phyloP scores from a whole-genome alignment of 2,113 vertebrate species.

The Okapia johnstoni region DNA sequence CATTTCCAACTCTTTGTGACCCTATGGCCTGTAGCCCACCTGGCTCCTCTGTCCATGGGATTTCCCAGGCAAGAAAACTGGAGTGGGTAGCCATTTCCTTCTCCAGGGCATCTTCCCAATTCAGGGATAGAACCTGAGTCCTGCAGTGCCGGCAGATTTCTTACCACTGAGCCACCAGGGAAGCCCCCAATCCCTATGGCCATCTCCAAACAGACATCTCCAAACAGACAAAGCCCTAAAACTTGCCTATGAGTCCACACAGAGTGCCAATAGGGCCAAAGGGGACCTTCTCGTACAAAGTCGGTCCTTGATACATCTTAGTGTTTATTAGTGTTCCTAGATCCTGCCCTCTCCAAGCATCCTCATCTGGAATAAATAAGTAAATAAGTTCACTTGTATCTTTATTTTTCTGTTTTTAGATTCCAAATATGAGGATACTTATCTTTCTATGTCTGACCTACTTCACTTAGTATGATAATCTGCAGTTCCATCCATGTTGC shows the following conservation, averaged over 20 bases:
- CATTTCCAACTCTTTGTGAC: background rate
- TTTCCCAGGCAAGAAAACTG: background rate
- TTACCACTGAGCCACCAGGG: background rate
- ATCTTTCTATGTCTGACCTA: background rate
- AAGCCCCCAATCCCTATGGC: background rate
- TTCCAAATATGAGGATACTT: background rate
- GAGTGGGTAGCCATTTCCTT: background rate
- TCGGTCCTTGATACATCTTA: background rate
- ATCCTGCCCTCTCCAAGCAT: background rate
- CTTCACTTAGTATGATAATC: background rate
- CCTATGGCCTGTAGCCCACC: background rate
- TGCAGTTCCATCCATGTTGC: background rate
- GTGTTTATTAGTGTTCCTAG: background rate
- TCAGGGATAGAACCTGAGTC: background rate
- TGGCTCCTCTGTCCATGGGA: background rate
- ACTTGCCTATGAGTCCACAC: background rate
- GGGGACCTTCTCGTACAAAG: background rate
- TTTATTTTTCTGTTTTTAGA: background rate
- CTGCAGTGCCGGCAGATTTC: background rate
- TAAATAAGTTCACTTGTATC: background rate
- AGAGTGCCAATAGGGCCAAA: background rate
- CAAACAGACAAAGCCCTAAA: background rate
- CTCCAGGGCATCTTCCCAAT: background rate
- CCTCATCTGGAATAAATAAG: background rate
- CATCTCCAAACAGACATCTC: background rate